Evolutionary conservation across 2,797 vertebrate genomes (phyloP), one percentile per base, ranked within the genome.

Genomic region (Silurus lanzhouensis): DNA sequence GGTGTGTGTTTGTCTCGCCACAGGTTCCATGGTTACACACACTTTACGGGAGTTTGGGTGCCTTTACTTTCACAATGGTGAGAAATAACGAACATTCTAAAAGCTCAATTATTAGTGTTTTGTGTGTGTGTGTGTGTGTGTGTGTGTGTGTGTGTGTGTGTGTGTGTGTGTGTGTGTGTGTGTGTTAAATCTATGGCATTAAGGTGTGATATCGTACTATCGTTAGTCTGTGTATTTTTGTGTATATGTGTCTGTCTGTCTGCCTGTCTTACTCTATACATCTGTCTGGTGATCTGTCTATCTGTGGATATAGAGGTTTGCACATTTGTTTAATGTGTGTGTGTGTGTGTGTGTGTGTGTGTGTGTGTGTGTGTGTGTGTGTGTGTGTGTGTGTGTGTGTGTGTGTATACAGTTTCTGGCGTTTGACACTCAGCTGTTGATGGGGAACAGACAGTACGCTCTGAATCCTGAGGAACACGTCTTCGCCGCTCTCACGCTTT

Each of bases 1-100:
- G 68, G 38, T 71, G 48, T 60, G 17, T 85, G 46, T 76, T 61
- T 10, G 82, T 63, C 81, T 77, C 0, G 31, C 1, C 17, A 0
- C 89, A 99, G 98, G 95, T 99, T 5, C 97, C 97, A 1, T 98
- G 97, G 98, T 94, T 99, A 84, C 97, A 99, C 0, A 96, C 95
- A 0, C 84, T 96, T 85, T 98, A 98, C 0, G 96, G 96, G 1
- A 93, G 94, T 17, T 87, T 95, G 6, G 97, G 97, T 88, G 97
- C 97, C 38, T 91, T 97, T 5, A 92, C 97, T 75, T 99, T 98
- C 80, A 99, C 97, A 3, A 90, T 99, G 97, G 97, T 99, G 89
- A 96, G 96, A 90, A 84, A 31, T 48, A 64, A 52, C 17, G 20
- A 17, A 58, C 1, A 46, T 55, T 27, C 13, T 46, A 46, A 6